Base-by-base conservation (phyloP, 2,113 vertebrate genomes). In the Cephalopholis sonnerati region DNA sequence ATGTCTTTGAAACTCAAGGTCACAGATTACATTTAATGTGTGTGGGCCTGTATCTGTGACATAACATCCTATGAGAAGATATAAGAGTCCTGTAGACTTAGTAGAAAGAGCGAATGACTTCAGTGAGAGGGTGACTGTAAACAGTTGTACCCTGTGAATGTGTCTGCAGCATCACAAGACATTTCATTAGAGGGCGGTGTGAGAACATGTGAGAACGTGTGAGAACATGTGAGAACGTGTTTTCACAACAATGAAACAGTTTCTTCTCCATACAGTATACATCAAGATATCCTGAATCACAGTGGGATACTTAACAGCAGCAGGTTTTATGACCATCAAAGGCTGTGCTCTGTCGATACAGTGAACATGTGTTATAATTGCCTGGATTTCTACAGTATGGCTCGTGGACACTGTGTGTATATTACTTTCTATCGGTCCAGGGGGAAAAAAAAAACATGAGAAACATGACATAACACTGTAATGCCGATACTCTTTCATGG, bases 341-440 rank as follows among this genome's bases (percentile, higher is more conserved):
- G n/a, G 24, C 25, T 46, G 18, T 77, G 36, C 55, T 50, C 66
- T 79, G 16, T 53, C 17, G 24, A 61, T 76, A 41, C 62, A 51
- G 11, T 17, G 16, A 36, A 74, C 17, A 62, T 39, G 18, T 62
- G 7, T 68, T 24, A 11, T 81, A 18, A 22, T 25, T 77, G 63
- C 41, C 27, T 70, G 44, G 32, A 27, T 69, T 59, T 70, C 0
- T 59, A 12, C n/a, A 25, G n/a, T 22, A 13, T 65, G 48, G 59
- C 22, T 75, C 10, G 25, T 11, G 0, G 29, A 18, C 32, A 53
- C 22, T 16, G 18, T 29, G 36, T 22, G n/a, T 22, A 44, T 41
- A 57, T n/a, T 29, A n/a, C 32, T 36, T 3, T 59, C 9, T 55
- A 20, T 74, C 4, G 73, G 16, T 16, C 29, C 15, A n/a, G 20